Evolutionary conservation across 1,140 invertebrate species (phyloP).

Genomic region (Drosophila quadrilineata): DNA sequence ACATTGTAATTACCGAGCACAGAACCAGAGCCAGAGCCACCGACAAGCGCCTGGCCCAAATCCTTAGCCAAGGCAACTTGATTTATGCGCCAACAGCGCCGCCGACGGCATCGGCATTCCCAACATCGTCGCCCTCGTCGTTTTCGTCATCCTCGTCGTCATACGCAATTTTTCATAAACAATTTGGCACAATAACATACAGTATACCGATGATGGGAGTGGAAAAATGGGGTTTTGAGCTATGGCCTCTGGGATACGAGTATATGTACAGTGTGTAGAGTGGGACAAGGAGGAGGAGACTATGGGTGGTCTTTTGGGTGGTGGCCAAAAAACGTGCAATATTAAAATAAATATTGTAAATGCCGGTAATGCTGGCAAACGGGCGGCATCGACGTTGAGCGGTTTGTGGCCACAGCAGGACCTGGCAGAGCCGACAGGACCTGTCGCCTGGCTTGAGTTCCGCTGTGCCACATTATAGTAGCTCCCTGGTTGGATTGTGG

Average conservation of each 20-base stretch:
- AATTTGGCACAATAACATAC: slow-evolving; percentile 76
- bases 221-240: not conserved
- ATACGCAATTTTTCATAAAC: slow-evolving; percentile 80
- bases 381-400: slow-evolving; percentile 47
- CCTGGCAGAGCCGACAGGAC: not conserved
- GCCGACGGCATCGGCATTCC: slow-evolving; percentile 25
- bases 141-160: slow-evolving; percentile 56
- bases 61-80: slow-evolving; percentile 68
- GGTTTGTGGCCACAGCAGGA: slow-evolving; percentile 57
- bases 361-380: slow-evolving; percentile 72
- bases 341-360: slow-evolving; percentile 77
- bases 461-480: slow-evolving; percentile 47
- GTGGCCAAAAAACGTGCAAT: slow-evolving; percentile 44
- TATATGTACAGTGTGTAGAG: too few relatives aligned
- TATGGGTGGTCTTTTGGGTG: slow-evolving; percentile 4
- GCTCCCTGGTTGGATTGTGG: slow-evolving; percentile 40
- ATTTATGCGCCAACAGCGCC: slow-evolving; percentile 69
- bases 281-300: not conserved
- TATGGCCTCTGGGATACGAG: not conserved
- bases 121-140: slow-evolving; percentile 1
- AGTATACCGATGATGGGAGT: slow-evolving; percentile 18
- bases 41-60: slow-evolving; percentile 68
- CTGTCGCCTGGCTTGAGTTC: slow-evolving; percentile 39
- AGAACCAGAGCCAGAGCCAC: slow-evolving; percentile 33
- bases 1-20: slow-evolving; percentile 71